phyloP scores from a whole-genome alignment of 2,888 invertebrate genomes.

The Orchesella flavescens region DNA sequence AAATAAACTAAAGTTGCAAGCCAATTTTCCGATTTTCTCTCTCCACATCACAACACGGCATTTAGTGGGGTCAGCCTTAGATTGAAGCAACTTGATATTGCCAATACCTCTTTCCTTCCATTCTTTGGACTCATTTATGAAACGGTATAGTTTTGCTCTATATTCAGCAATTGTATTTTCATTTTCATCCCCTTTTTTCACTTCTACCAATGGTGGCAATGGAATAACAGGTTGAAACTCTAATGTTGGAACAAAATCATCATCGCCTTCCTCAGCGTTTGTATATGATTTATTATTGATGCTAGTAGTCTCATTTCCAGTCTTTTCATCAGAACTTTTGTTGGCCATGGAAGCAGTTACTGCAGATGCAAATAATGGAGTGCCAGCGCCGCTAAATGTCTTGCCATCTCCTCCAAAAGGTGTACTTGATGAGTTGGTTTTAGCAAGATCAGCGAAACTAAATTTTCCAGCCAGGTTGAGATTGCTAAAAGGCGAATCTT shows the following conservation, averaged over 20 bases:
- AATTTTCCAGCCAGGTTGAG: constrained; percentile 29
- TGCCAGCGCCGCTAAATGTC: constrained; percentile 73
- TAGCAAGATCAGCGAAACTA: constrained; percentile 51
- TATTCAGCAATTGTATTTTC: constrained; percentile 81
- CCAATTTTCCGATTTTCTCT: constrained; percentile 80
- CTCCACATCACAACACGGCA: constrained; percentile 90
- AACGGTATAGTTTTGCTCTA: constrained; percentile 75
- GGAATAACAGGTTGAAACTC: constrained; percentile 93
- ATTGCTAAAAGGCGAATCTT: constrained; percentile 3
- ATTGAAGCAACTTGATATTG: constrained; percentile 88
- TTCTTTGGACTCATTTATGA: constrained; percentile 79
- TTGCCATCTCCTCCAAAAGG: neutral
- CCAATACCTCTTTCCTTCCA: constrained; percentile 98
- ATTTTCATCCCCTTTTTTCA: constrained; percentile 85
- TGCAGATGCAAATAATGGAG: constrained; percentile 71
- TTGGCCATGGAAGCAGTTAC: constrained; percentile 41
- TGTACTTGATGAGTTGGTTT: neutral
- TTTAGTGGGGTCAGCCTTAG: constrained; percentile 80
- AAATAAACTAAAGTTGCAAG: constrained; percentile 74
- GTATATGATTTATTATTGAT: constrained; percentile 23
- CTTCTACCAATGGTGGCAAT: constrained; percentile 84
- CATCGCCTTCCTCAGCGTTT: constrained; percentile 75
- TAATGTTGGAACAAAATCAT: constrained; percentile 88
- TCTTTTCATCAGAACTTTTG: constrained; percentile 13
- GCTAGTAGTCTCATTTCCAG: constrained; percentile 3